These are phyloP conservation scores for Sebastes taczanowskii DNA, from an alignment of 2,797 vertebrate genomes.

Conservation along the genomic window DNA sequence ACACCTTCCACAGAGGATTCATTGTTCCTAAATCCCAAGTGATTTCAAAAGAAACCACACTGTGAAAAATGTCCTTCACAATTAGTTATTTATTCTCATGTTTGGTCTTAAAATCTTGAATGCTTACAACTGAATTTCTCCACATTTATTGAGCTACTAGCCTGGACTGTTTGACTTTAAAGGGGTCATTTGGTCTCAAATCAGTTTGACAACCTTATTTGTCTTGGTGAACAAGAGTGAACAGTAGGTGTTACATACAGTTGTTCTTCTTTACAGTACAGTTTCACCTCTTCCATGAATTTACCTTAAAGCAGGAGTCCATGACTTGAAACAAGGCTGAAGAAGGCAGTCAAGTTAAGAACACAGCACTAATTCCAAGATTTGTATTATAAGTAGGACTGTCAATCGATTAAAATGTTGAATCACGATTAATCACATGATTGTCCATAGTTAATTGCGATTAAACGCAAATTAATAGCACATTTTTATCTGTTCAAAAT, in stretches of 20 bases:
- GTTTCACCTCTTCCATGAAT: no score
- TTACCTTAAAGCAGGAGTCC: no score
- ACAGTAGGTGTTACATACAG: background rate
- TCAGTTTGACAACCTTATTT: background rate
- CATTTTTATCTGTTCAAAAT: no score
- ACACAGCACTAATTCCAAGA: background rate
- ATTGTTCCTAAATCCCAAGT: background rate
- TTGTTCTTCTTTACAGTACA: background rate
- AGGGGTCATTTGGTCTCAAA: background rate
- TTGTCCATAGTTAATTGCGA: no score
- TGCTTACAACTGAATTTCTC: background rate
- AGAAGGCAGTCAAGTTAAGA: background rate
- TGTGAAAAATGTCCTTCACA: background rate
- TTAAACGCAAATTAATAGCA: no score
- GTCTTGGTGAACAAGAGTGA: background rate
- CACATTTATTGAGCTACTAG: background rate
- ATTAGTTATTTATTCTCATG: background rate
- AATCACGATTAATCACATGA: no score
- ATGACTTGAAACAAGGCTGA: no score
- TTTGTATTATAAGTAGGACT: background rate
- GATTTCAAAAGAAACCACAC: background rate
- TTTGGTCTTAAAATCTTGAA: background rate
- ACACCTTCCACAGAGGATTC: constrained; percentile 5
- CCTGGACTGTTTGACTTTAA: background rate
- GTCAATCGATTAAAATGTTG: no score